Base-by-base conservation (phyloP, 2,797 vertebrate genomes). In the Cryptoprocta ferox region DNA sequence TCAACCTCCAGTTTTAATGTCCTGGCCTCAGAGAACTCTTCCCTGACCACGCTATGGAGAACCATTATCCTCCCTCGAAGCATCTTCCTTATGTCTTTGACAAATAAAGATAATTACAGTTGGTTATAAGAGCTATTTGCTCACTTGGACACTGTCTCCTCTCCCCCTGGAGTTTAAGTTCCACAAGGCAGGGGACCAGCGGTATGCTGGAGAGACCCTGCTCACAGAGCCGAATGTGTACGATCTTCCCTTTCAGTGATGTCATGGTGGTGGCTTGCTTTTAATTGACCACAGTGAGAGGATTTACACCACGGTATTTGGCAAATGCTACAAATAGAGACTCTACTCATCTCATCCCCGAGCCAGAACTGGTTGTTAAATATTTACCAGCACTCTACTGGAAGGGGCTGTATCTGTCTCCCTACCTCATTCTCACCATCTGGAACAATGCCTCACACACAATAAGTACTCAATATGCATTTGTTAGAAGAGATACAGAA, bases 1-100 rank as follows among this genome's bases (percentile, higher is more conserved):
- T 78, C 68, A 50, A 37, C 11, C 59, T 95, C 73, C 65, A 26
- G 5, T 63, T 92, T 83, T 78, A 32, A 80, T 8, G 53, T 48
- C 32, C 13, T 4, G 28, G 66, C 6, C 32, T 88, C 37, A 10
- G 82, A 73, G 42, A 81, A 66, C 28, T 85, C 70, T 66, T 45
- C 42, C 50, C 78, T 65, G 61, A 30, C 12, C 28, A 32, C 21
- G 84, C 66, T 78, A 24, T 24, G 76, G 71, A 89, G 94, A 91
- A 53, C 5, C 9, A 15, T 35, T 39, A 26, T 80, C 35, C 91
- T 89, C 35, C 32, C n/a, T 91, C 32, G 30, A 4, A 24, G 18
- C 32, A 81, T 61, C 73, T 42, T 90, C 76, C 50, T 78, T 71
- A 66, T 70, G 42, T 91, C 37, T 91, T 82, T 97, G 63, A 83